phyloP scores from a whole-genome alignment of 2,888 invertebrate species.

The Lepidochitona cinerea region DNA sequence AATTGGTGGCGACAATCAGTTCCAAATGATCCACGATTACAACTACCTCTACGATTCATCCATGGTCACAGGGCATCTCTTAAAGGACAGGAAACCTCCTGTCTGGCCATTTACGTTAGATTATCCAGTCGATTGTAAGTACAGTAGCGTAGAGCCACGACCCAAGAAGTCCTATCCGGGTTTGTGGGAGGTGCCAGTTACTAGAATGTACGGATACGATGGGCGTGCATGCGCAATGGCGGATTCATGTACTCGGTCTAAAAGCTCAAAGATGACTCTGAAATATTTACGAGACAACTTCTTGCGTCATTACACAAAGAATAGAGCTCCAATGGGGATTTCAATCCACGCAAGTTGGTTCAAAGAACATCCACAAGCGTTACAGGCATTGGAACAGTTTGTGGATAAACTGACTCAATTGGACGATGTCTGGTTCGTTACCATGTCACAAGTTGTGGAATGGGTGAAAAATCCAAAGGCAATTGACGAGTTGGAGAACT shows the following conservation, averaged over 20 bases:
- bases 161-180: conserved; percentile 68
- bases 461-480: conserved; percentile 29
- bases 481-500: background rate
- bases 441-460: conserved; percentile 21
- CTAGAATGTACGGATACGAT: conserved; percentile 25
- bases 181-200: conserved; percentile 78
- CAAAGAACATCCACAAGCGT: conserved; percentile 75
- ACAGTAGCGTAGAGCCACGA: conserved; percentile 13
- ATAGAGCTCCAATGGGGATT: conserved; percentile 82
- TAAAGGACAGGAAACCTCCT: conserved; percentile 85
- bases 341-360: conserved; percentile 88
- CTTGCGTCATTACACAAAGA: conserved; percentile 77
- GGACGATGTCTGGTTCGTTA: conserved; percentile 29
- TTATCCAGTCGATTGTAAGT: conserved; percentile 64
- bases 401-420: conserved; percentile 18
- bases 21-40: conserved; percentile 93
- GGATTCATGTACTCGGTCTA: conserved; percentile 30
- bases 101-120: conserved; percentile 96
- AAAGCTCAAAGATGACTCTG: conserved; percentile 25
- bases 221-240: conserved; percentile 37
- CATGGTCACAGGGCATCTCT: conserved; percentile 85
- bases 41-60: conserved; percentile 95
- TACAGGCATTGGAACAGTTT: conserved; percentile 25
- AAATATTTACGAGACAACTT: conserved; percentile 81
- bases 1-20: conserved; percentile 90